Evolutionary conservation across 2,113 vertebrate genomes (phyloP), one percentile per base, ranked within the genome.

Genomic region (Ammodytes marinus): DNA sequence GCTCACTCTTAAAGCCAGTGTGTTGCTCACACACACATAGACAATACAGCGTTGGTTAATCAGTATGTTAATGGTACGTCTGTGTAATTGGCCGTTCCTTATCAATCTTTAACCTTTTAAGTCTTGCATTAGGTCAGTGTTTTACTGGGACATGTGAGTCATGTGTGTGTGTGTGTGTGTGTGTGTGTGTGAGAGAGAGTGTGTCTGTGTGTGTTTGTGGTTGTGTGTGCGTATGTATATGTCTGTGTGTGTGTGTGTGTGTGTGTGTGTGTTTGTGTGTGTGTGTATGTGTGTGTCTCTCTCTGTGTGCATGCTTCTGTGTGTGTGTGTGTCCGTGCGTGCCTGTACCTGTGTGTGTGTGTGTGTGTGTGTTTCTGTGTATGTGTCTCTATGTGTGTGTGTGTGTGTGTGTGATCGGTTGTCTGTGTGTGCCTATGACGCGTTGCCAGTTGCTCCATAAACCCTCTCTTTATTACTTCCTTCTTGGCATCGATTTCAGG

Each of bases 71-170:
- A 71, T 42, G 61, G 54, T 4, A 13, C 45, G 73, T 74, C 43
- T 61, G 27, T 65, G 12, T 11, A 5, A 63, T 76, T 53, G 11
- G 0, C 12, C 14, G 27, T 27, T 27, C 27, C 27, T 1, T 5
- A 79, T 85, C 17, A 89, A 77, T 86, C 49, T 71, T 89, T 88
- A 90, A 88, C 74, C 8, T 78, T 27, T 35, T 39, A n/a, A 65
- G 43, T 53, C 17, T 39, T 6, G 11, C n/a, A 19, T 11, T 2
- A 57, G 9, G 9, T 14, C 4, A 14, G n/a, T 11, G 11, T 61
- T 78, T 45, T 27, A 63, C 39, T 72, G 1, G 37, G 4, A 52
- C 7, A 2, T 57, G 4, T 37, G 52, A 13, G 1, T 3, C 68
- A 77, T 53, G 42, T 75, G 11, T 19, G 1, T 2, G 47, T 45